Percentiles rank a stretch among this genome's conserved stretches.
These are phyloP conservation scores for Myrmophylax atrothorax DNA, from an alignment of 2,113 vertebrate genomes.

Conservation along the genomic window DNA sequence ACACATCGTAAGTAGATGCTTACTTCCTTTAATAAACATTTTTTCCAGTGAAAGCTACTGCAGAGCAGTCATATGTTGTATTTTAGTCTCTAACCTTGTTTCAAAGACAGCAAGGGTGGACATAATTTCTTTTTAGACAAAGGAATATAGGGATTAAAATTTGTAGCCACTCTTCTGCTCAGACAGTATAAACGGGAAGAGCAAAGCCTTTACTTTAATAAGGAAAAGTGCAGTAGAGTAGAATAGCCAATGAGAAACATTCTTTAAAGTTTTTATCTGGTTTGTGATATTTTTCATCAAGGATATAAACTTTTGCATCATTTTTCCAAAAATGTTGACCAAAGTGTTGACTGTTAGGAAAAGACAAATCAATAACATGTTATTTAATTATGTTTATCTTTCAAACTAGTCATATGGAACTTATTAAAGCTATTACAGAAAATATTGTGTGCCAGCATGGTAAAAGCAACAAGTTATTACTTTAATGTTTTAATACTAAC, in stretches of 20 bases:
- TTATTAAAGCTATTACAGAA: slow-evolving; percentile 27
- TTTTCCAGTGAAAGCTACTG: not conserved
- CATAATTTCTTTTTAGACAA: not conserved
- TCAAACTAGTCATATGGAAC: not conserved
- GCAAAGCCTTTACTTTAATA: not conserved
- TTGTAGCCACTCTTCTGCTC: not conserved
- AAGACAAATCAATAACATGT: not conserved
- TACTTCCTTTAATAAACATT: not conserved
- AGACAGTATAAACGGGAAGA: not conserved
- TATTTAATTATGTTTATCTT: not conserved
- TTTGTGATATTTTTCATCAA: not conserved
- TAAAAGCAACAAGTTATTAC: slow-evolving; percentile 10
- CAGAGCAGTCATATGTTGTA: not conserved
- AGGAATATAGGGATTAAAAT: not conserved
- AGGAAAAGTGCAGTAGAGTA: not conserved
- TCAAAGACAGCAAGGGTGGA: not conserved
- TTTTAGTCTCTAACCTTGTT: not conserved
- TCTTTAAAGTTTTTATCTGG: not conserved
- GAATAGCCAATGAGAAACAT: not conserved
- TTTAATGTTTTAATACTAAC: not conserved
- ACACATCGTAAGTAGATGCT: not conserved
- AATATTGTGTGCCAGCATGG: not conserved
- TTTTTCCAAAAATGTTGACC: not conserved
- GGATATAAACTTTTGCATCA: not conserved
- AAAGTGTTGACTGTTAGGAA: not conserved